These are phyloP conservation scores for Ranitomeya imitator DNA, from an alignment of 2,113 vertebrate species.

Conservation along the genomic window DNA sequence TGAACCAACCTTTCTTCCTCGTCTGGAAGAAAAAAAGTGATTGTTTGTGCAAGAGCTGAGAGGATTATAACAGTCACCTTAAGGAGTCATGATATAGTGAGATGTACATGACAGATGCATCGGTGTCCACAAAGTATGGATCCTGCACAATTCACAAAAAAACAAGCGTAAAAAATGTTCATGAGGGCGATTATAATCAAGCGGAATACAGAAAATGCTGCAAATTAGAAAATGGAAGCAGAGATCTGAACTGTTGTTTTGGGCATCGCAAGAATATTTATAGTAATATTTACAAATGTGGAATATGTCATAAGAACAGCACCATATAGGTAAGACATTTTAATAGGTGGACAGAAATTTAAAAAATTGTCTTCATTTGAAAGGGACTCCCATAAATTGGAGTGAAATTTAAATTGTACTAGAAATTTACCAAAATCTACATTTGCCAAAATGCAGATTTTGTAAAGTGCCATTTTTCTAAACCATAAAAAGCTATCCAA, in stretches of 20 bases:
- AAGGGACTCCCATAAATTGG: no score
- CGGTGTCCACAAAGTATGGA: neutral
- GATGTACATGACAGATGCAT: constrained; percentile 34
- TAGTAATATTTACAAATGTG: neutral
- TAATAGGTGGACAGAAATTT: no score
- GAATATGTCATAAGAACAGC: no score
- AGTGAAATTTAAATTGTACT: no score
- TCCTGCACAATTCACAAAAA: neutral
- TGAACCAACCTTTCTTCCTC: constrained; percentile 60
- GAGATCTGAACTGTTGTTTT: neutral
- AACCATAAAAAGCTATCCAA: no score
- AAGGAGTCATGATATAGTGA: constrained; percentile 57
- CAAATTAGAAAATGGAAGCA: neutral
- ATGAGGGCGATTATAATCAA: neutral
- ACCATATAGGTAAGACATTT: no score
- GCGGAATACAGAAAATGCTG: neutral
- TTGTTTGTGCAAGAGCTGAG: constrained; percentile 63
- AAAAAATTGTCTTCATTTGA: no score
- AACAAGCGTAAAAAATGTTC: neutral
- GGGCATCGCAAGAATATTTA: neutral
- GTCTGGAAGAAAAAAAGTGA: constrained; percentile 55
- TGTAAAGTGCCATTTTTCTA: no score
- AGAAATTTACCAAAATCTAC: no score
- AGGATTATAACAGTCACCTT: constrained; percentile 66
- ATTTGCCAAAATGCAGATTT: no score